A percentile compares a stretch with the other conserved stretches of the same genome.
Evolutionary conservation across 2,888 invertebrate species (phyloP).

Genomic region (Melipona bicolor): DNA sequence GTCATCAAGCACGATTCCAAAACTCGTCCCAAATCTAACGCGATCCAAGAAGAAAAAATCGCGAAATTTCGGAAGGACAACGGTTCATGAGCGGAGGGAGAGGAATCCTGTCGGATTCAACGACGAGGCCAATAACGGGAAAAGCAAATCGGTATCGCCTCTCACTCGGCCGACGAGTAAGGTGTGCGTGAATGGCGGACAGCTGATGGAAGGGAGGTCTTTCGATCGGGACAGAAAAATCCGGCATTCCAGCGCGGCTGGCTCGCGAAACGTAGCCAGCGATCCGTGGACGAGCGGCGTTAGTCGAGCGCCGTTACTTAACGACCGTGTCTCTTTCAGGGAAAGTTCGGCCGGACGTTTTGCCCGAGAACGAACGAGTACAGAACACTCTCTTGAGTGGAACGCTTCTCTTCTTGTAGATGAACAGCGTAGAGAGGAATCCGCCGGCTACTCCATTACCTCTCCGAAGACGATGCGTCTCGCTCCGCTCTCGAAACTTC

Average conservation of each 20-base stretch:
- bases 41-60: neutral
- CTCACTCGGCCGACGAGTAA: slow-evolving; percentile 73
- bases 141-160: slow-evolving; percentile 81
- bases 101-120: slow-evolving; percentile 29
- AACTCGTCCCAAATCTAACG: neutral
- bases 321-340: slow-evolving; percentile 52
- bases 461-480: neutral
- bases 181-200: slow-evolving; percentile 53
- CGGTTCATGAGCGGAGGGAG: slow-evolving; percentile 7
- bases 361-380: slow-evolving; percentile 23
- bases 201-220: slow-evolving; percentile 61
- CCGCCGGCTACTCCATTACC: no score
- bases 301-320: slow-evolving; percentile 63
- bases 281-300: slow-evolving; percentile 67
- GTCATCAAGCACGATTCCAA: no score
- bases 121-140: slow-evolving; percentile 78
- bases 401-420: slow-evolving; percentile 3
- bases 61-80: neutral
- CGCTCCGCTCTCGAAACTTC: neutral
- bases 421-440: slow-evolving; percentile 37
- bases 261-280: slow-evolving; percentile 69
- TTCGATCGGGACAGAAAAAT: slow-evolving; percentile 65
- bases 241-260: slow-evolving; percentile 66
- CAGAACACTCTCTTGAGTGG: neutral
- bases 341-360: slow-evolving; percentile 47